Evolutionary conservation across 2,113 vertebrate genomes (phyloP), one percentile per base, ranked within the genome.

Genomic region (Paedocypris sp.): DNA sequence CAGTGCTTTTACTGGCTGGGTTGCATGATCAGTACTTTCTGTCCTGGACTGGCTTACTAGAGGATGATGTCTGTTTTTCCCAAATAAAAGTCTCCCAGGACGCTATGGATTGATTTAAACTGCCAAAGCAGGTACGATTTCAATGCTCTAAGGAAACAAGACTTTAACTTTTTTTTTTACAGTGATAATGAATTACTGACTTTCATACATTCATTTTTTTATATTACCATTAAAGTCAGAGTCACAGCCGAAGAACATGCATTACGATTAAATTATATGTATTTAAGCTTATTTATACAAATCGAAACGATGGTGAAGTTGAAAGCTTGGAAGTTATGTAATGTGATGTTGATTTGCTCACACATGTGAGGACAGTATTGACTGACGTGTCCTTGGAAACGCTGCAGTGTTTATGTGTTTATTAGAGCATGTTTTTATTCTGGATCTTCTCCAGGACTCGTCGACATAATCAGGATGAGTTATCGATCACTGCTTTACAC

Each of bases 1-100:
- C 49, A 63, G 49, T 26, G 39, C 52, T 53, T 57, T 49, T 22
- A 16, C 62, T 60, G 47, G 58, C 42, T 39, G 54, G 32, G 60
- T 69, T 18, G 19, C 26, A 54, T 32, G 38, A 53, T 42, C 51
- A 50, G 45, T 7, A 53, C 54, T 4, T 53, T 62, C 45, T 58
- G 33, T 51, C 25, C 46, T 36, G 58, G 12, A 51, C 29, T 1
- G 22, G 18, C 26, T 32, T 20, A 31, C 51, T 23, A 56, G 49
- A 47, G 38, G 20, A 13, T 25, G 6, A 43, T 11, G 29, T 66
- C 39, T 5, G 5, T 39, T 36, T 49, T 13, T 10, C 19, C 20
- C 1, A 32, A 1, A 42, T n/a, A 12, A 53, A 25, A 38, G n/a
- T 16, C 13, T 8, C 38, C 19, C 16, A 9, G 16, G 38, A 28